Evolutionary conservation across 2,113 vertebrate species (phyloP), one percentile per base, ranked within the genome.

Genomic region (Ptilonorhynchus violaceus): DNA sequence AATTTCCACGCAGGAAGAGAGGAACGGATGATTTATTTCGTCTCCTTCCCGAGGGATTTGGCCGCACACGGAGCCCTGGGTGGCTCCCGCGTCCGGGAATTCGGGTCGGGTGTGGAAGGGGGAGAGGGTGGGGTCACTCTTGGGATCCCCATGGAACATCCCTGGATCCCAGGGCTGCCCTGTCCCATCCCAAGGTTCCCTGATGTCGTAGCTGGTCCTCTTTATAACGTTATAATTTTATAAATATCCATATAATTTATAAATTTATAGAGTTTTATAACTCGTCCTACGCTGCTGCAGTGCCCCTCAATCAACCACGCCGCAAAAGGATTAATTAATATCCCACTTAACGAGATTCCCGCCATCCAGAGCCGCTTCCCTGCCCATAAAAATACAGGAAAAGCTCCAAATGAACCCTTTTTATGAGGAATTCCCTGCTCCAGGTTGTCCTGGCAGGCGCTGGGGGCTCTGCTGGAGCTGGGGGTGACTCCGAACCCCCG

Each of bases 161-260:
- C 59, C 60, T 9, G 59, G 63, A 7, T 52, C 44, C 55, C 78
- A 14, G 0, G 15, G 1, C 66, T 30, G 31, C 41, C 72, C 63
- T 12, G 52, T 2, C 72, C 62, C 63, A 23, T 10, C 82, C 20
- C 11, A 9, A 6, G 42, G 11, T 8, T 68, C 91, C 86, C 49
- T 9, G 27, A 0, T 0, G 2, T 10, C 1, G 0, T 19, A 49
- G 11, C 37, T 2, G 0, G 22, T 27, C n/a, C 42, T 37, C 0
- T 49, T 7, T 8, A 27, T 16, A 27, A 39, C 39, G 19, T n/a
- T 13, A 3, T 9, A 24, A 30, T n/a, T 27, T 19, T 2, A 23
- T 16, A 49, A 30, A 31, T 42, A 17, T 25, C 8, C 8, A 39
- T 10, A 6, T 2, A 35, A 8, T 37, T 50, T 13, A 9, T 13